Conservation (phyloP, 1,140 invertebrate genomes). For the Olivierus martensii region DNA sequence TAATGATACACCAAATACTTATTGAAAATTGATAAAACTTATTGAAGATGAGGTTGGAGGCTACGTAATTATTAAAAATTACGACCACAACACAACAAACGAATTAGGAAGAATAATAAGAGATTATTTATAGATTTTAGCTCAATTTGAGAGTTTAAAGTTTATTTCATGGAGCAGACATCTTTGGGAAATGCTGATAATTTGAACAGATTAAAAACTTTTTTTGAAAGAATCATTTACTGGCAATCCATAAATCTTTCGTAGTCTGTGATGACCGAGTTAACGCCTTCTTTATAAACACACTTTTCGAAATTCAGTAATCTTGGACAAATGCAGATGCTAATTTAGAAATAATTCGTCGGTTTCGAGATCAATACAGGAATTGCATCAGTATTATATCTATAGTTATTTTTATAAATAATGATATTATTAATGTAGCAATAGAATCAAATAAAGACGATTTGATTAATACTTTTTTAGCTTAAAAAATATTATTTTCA, state of each 20-base stretch:
- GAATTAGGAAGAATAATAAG: conserved; percentile 34
- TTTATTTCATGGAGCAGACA: conserved; percentile 38
- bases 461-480: too few relatives aligned
- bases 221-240: conserved; percentile 24
- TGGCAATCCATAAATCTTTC: not conserved
- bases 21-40: conserved; percentile 32
- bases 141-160: conserved; percentile 13
- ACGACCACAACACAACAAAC: conserved; percentile 33
- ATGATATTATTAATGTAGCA: conserved; percentile 50
- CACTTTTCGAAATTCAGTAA: conserved; percentile 34
- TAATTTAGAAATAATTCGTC: conserved; percentile 48
- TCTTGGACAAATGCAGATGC: conserved; percentile 48
- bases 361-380: conserved; percentile 46
- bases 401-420: conserved; percentile 58
- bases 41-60: conserved; percentile 36
- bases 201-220: conserved; percentile 32
- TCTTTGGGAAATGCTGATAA: conserved; percentile 43
- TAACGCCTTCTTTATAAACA: conserved; percentile 58
- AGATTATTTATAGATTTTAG: conserved; percentile 43
- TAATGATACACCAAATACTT: conserved; percentile 15
- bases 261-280: conserved; percentile 39
- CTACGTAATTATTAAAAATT: conserved; percentile 31
- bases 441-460: conserved; percentile 38
- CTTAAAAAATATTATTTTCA: too few relatives aligned
- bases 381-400: conserved; percentile 54